Conservation (phyloP, 2,888 invertebrate species). For the Mythimna impura region DNA sequence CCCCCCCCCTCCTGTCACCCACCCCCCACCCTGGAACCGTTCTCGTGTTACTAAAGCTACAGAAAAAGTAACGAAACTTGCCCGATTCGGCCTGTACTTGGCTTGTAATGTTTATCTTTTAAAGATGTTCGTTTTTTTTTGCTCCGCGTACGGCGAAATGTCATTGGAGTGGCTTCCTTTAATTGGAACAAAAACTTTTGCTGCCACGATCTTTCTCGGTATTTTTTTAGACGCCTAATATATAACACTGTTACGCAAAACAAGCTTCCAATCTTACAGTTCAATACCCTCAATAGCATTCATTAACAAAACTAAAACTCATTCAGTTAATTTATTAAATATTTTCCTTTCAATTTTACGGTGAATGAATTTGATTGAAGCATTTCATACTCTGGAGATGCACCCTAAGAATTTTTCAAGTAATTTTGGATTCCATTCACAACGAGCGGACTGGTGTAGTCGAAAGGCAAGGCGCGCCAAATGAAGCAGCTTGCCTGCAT, state of each 20-base stretch:
- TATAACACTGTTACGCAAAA: conserved; percentile 2
- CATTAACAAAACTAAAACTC: conserved; percentile 54
- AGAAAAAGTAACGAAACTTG: conserved; percentile 79
- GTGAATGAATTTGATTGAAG: conserved; percentile 72
- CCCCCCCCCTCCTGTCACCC: background rate
- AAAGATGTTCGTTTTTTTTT: conserved; percentile 44
- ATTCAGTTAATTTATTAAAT: conserved; percentile 67
- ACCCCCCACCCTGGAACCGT: conserved; percentile 57
- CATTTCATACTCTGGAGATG: conserved; percentile 71
- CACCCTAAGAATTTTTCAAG: conserved; percentile 82
- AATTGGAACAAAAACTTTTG: conserved; percentile 21
- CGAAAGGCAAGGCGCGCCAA: conserved; percentile 80
- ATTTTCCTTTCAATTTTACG: conserved; percentile 69
- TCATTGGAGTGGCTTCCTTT: conserved; percentile 17
- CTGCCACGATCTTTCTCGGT: background rate
- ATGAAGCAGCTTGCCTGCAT: conserved; percentile 80
- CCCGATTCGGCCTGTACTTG: conserved; percentile 69
- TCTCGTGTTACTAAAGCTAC: conserved; percentile 74
- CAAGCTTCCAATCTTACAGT: conserved; percentile 29
- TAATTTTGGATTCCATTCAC: conserved; percentile 88
- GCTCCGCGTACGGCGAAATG: conserved; percentile 18
- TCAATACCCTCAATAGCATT: conserved; percentile 27
- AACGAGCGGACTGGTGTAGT: conserved; percentile 74
- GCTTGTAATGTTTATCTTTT: conserved; percentile 70
- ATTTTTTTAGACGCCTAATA: background rate